A percentile compares a stretch with the other conserved stretches of the same genome.
Conservation (phyloP, 2,888 invertebrate genomes). For the Buathra laborator region DNA sequence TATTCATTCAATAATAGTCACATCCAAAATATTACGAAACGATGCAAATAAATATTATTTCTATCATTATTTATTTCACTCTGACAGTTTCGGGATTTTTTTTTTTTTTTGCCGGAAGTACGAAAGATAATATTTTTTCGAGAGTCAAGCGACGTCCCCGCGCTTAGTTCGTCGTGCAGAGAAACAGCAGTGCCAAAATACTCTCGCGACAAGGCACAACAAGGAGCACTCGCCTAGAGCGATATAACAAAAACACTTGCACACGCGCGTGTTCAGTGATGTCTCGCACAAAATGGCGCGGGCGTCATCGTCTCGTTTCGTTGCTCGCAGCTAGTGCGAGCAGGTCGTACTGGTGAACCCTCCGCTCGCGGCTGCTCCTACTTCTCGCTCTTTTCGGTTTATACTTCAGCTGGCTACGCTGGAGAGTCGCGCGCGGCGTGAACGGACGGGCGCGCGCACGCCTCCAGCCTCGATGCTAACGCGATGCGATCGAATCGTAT, state of each 20-base stretch:
- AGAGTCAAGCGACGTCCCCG: neutral
- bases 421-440: constrained; percentile 17
- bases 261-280: constrained; percentile 69
- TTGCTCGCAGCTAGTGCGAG: constrained; percentile 65
- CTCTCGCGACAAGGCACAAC: constrained; percentile 8
- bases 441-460: constrained; percentile 34
- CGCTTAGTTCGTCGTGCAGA: neutral
- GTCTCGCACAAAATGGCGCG: constrained; percentile 64
- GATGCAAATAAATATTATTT: neutral
- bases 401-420: constrained; percentile 15
- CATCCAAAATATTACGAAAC: neutral
- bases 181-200: neutral
- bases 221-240: constrained; percentile 46
- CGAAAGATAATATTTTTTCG: neutral
- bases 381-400: constrained; percentile 10
- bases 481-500: constrained; percentile 23
- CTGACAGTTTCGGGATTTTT: neutral
- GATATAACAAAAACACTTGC: constrained; percentile 51
- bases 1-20: neutral
- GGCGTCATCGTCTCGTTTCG: constrained; percentile 60
- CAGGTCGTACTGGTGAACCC: constrained; percentile 60
- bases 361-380: constrained; percentile 31
- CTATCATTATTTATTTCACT: neutral
- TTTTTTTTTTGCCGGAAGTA: constrained; percentile 1
- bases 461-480: constrained; percentile 16